phyloP scores from a whole-genome alignment of 37 sponge, comb jelly and placozoan species.

The Beroe forskalii region DNA sequence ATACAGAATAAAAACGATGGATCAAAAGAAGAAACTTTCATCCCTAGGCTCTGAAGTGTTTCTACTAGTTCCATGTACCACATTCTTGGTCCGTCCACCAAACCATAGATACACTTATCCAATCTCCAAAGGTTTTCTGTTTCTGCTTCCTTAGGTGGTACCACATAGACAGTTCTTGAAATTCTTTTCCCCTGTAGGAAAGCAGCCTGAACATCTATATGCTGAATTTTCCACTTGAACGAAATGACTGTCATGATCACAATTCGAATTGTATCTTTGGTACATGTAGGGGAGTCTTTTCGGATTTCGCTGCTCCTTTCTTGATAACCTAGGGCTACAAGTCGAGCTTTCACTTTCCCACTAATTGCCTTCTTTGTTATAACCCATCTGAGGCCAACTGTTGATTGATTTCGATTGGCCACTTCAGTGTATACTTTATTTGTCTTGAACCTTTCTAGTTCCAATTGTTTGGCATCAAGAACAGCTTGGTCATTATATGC shows the following conservation, averaged over 20 bases:
- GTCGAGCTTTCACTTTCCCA: neutral
- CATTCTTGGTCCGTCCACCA: neutral
- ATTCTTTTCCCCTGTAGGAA: neutral
- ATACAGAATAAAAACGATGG: neutral
- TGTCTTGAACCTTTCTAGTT: neutral
- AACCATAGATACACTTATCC: no score
- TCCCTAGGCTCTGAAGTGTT: neutral
- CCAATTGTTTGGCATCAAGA: neutral
- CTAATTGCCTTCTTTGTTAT: neutral
- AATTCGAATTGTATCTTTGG: neutral
- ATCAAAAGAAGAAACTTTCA: neutral
- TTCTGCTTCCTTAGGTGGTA: neutral
- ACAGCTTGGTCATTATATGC: neutral
- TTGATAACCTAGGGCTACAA: neutral
- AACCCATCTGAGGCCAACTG: neutral
- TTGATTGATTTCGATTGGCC: neutral
- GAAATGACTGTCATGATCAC: neutral
- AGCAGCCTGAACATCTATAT: neutral
- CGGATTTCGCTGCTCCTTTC: no score
- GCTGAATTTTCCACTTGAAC: neutral
- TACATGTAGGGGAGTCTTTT: neutral
- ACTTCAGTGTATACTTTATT: neutral
- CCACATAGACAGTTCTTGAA: neutral
- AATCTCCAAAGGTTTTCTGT: neutral
- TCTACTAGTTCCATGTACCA: neutral